Evolutionary conservation across 2,888 invertebrate species (phyloP).

Genomic region (Rhogogaster chlorosoma): DNA sequence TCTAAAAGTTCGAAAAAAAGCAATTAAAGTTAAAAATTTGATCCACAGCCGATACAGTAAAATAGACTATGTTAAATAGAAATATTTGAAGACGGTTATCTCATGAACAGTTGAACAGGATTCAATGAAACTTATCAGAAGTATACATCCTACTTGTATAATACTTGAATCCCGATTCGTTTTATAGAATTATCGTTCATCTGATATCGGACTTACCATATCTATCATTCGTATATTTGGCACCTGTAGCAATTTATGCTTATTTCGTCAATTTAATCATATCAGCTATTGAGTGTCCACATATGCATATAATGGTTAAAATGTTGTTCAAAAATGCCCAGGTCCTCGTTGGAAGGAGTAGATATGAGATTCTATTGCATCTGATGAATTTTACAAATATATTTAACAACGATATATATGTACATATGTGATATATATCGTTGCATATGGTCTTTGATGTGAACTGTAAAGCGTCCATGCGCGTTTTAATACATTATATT

Average conservation of each 20-base stretch:
- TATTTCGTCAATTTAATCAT: not conserved
- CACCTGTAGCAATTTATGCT: not conserved
- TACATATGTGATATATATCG: no score
- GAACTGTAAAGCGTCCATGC: no score
- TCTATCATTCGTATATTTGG: not conserved
- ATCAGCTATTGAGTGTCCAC: not conserved
- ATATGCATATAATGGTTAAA: not conserved
- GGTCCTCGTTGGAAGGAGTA: not conserved
- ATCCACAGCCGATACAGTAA: not conserved
- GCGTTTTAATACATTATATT: no score
- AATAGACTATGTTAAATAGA: not conserved
- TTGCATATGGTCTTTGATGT: no score
- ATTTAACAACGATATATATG: not conserved
- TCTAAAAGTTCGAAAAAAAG: not conserved
- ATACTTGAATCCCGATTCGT: not conserved
- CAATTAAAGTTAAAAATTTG: not conserved
- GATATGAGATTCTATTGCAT: not conserved
- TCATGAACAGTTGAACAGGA: not conserved
- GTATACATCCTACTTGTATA: not conserved
- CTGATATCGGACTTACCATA: not conserved
- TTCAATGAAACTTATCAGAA: not conserved
- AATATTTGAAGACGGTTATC: not conserved
- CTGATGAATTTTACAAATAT: not conserved
- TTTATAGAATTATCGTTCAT: not conserved
- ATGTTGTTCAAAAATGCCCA: not conserved